Base-by-base conservation (phyloP, 2,797 vertebrate species). In the Tenualosa ilisha region DNA sequence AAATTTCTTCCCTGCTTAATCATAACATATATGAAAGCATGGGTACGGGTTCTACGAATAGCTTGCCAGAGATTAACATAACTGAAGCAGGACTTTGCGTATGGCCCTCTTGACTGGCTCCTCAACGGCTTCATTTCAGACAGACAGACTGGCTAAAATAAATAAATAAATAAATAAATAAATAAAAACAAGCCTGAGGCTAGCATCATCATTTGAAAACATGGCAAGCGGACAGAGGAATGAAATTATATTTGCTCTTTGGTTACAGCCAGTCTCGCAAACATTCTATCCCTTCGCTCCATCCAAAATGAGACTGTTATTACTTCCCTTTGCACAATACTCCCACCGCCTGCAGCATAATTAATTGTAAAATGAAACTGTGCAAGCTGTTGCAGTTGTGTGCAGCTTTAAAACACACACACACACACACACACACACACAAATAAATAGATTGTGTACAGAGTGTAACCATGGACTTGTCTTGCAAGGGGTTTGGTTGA, bases 1-100 rank as follows among this genome's bases (percentile, higher is more conserved):
- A 85, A 84, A 89, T 85, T 87, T 68, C 53, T 31, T 46, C 79
- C 49, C 68, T 59, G 5, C 26, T 83, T 83, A 83, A 68, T 83
- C 31, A 54, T 59, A 72, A 37, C 46, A 75, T 53, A 79, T 24
- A 53, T 13, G 26, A 54, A 22, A 72, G 63, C 82, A 40, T 24
- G 50, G 83, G 65, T 81, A 9, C 83, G 79, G 46, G 63, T 17
- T 20, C 81, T 79, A 59, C 84, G 85, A 79, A 86, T 56, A 56
- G 24, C 22, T 82, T 84, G 53, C 82, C 68, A 86, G 72, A 88
- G 83, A 88, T 90, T 84, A 79, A 46, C 83, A 65, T 63, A 43
- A 79, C 37, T 17, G 17, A 79, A 20, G 40, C 37, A 46, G 72
- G 37, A 79, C 72, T 49, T 49, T 43, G 40, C 40, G 59, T 6